phyloP scores from a whole-genome alignment of 2,113 vertebrate genomes.

The Pantherophis guttatus region DNA sequence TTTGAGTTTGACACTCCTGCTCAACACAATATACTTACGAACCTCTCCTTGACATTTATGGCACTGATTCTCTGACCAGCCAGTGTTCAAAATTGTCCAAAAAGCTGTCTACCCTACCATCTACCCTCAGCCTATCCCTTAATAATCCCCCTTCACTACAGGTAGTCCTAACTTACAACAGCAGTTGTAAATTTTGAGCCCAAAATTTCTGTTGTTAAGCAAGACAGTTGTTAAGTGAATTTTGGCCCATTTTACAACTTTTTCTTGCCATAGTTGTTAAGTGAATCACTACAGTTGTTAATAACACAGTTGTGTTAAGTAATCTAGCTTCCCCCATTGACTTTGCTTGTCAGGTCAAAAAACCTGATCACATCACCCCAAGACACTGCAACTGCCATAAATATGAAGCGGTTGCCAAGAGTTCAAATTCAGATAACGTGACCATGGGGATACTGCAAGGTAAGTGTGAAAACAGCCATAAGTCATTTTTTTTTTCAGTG shows the following conservation, averaged over 20 bases:
- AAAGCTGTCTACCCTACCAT: too few species aligned
- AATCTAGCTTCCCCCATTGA: not conserved
- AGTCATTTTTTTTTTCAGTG: not conserved
- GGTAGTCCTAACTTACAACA: not conserved
- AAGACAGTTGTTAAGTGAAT: not conserved
- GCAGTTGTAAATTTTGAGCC: not conserved
- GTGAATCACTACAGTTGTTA: not conserved
- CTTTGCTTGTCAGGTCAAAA: not conserved
- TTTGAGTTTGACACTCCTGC: too few species aligned
- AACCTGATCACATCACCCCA: not conserved
- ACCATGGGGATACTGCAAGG: not conserved
- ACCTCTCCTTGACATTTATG: not conserved
- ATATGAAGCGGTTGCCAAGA: not conserved
- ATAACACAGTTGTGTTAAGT: not conserved
- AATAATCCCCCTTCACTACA: not conserved
- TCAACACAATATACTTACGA: not conserved
- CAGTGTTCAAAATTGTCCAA: not conserved
- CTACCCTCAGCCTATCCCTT: not conserved
- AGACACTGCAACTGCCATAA: not conserved
- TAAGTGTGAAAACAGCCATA: not conserved
- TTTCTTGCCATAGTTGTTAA: not conserved
- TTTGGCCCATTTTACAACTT: not conserved
- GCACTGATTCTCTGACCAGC: not conserved
- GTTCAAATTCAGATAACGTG: not conserved
- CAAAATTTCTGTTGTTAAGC: not conserved